phyloP scores from a whole-genome alignment of 2,113 vertebrate genomes.

The Alethe castanea region DNA sequence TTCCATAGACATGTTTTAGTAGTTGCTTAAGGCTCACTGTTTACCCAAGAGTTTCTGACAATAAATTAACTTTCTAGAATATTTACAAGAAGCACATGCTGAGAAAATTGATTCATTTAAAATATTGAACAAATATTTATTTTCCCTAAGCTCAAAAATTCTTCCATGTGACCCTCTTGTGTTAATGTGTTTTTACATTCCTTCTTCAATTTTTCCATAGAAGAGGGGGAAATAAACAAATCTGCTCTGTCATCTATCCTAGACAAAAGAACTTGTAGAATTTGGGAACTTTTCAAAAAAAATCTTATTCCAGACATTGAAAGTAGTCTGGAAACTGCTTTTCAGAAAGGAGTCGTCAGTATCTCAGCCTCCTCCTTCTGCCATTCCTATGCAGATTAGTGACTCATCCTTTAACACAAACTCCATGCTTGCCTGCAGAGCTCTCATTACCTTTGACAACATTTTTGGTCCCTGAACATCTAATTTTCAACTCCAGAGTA shows the following conservation, averaged over 20 bases:
- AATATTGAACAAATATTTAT: background rate
- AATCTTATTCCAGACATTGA: background rate
- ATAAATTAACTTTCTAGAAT: background rate
- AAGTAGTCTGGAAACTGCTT: background rate
- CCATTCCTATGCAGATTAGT: conserved; percentile 61
- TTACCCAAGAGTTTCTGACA: background rate
- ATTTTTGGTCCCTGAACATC: conserved; percentile 64
- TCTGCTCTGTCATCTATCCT: background rate
- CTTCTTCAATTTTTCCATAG: background rate
- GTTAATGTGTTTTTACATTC: background rate
- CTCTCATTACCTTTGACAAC: conserved; percentile 68
- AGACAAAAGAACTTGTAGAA: background rate
- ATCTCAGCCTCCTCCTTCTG: conserved; percentile 1
- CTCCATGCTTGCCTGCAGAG: conserved; percentile 18
- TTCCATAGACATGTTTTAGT: background rate
- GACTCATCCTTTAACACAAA: conserved; percentile 63
- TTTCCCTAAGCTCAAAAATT: background rate
- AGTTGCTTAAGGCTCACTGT: background rate
- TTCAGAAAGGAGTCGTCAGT: background rate
- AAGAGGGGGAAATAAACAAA: fast-evolving
- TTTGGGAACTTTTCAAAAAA: background rate
- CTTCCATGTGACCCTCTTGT: background rate
- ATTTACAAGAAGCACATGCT: background rate
- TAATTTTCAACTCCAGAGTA: conserved; percentile 61
- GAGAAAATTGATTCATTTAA: background rate